These are phyloP conservation scores for Oscheius myriophilus DNA, from an alignment of 2,888 invertebrate species.

Conservation along the genomic window DNA sequence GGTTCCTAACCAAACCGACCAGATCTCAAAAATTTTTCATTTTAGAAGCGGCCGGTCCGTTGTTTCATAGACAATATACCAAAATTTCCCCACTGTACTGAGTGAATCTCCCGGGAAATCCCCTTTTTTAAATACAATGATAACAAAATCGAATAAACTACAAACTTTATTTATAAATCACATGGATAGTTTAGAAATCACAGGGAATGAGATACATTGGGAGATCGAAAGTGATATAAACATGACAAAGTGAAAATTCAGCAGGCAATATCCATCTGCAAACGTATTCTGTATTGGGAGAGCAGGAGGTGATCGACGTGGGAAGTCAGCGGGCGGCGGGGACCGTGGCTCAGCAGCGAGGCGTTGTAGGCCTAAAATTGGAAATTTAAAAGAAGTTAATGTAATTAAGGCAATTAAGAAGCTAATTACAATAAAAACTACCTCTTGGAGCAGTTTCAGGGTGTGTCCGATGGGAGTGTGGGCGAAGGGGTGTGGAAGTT, in stretches of 20 bases:
- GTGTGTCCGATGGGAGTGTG: slow-evolving; percentile 24
- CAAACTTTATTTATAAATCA: no score
- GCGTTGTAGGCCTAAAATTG: slow-evolving; percentile 30
- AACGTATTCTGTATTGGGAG: slow-evolving; percentile 23
- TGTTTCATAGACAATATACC: no score
- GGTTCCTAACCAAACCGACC: no score
- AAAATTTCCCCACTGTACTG: no score
- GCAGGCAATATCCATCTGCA: slow-evolving; percentile 16
- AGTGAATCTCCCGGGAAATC: no score
- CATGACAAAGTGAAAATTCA: neutral
- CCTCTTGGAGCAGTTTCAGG: slow-evolving; percentile 31
- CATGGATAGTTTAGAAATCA: neutral
- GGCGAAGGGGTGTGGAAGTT: slow-evolving; percentile 23
- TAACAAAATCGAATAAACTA: no score
- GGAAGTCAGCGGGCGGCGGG: slow-evolving; percentile 24
- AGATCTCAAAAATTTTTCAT: no score
- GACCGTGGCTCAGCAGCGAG: slow-evolving; percentile 29
- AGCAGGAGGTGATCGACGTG: slow-evolving; percentile 28
- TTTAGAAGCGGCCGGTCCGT: no score
- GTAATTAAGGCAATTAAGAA: neutral
- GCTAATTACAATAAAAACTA: slow-evolving; percentile 4
- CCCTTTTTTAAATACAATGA: no score
- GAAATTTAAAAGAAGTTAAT: neutral
- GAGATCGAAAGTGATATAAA: slow-evolving; percentile 7
- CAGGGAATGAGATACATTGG: slow-evolving; percentile 1